A percentile compares a stretch with the other conserved stretches of the same genome.
Conservation (phyloP, 2,113 vertebrate species). For the Chaetodon trifascialis region DNA sequence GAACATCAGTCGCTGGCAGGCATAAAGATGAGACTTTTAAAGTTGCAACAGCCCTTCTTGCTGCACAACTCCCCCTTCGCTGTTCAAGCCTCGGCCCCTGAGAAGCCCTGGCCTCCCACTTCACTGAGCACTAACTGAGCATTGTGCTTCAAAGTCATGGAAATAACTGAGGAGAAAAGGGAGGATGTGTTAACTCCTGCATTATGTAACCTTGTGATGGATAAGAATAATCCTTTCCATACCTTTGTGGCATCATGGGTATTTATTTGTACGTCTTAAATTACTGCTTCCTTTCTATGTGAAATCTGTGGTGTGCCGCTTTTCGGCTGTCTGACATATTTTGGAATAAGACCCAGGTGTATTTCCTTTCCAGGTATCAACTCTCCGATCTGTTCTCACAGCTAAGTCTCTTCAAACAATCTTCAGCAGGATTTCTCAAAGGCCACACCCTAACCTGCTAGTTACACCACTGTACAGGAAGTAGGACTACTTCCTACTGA, state of each 20-base stretch:
- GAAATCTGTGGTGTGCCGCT: conserved; percentile 1
- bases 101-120: conserved; percentile 52
- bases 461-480: conserved; percentile 44
- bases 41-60: conserved; percentile 52
- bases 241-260: neutral
- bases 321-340: conserved; percentile 41
- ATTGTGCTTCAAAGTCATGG: conserved; percentile 52
- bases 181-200: conserved; percentile 1
- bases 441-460: conserved; percentile 53
- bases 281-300: neutral
- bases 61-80: conserved; percentile 20
- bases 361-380: conserved; percentile 33
- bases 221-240: conserved; percentile 19
- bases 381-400: conserved; percentile 7
- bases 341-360: conserved; percentile 54
- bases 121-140: conserved; percentile 58
- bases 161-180: conserved; percentile 41
- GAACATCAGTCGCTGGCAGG: conserved; percentile 76
- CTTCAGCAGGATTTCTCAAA: conserved; percentile 17
- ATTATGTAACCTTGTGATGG: conserved; percentile 37
- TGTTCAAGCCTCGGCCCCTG: conserved; percentile 22
- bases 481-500: conserved; percentile 49
- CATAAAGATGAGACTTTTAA: conserved; percentile 72
- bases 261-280: conserved; percentile 13
- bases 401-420: conserved; percentile 24